These are phyloP conservation scores for Xerus inauris DNA, from an alignment of 2,113 vertebrate species.

Conservation along the genomic window DNA sequence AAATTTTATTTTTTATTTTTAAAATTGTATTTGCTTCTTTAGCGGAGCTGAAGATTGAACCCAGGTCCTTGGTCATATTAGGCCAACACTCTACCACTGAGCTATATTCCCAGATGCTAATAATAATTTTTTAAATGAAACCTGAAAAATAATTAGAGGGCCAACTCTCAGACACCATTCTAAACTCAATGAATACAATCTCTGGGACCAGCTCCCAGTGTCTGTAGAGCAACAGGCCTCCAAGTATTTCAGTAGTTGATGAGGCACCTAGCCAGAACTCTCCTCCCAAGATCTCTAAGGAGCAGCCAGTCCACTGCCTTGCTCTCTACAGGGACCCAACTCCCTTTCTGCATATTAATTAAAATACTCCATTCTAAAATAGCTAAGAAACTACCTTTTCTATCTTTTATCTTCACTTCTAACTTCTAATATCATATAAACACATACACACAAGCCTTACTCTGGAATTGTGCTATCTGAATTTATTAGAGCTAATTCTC, in stretches of 20 bases:
- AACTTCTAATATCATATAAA: background rate
- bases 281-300: background rate
- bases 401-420: background rate
- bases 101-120: background rate
- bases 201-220: rapidly evolving
- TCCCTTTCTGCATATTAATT: background rate
- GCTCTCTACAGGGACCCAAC: background rate
- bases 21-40: background rate
- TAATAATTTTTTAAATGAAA: background rate
- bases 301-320: too few species aligned
- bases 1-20: too few species aligned
- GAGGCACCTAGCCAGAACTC: background rate
- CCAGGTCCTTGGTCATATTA: background rate
- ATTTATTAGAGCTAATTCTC: background rate
- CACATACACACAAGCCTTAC: background rate
- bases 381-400: background rate
- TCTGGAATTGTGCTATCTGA: background rate
- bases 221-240: background rate
- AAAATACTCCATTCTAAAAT: background rate
- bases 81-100: background rate
- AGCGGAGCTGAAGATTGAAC: background rate
- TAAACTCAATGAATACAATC: background rate
- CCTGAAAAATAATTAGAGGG: background rate
- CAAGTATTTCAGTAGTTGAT: background rate
- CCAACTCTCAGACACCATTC: background rate